Base-by-base conservation (phyloP, 2,113 vertebrate species). In the Lepisosteus osseus region DNA sequence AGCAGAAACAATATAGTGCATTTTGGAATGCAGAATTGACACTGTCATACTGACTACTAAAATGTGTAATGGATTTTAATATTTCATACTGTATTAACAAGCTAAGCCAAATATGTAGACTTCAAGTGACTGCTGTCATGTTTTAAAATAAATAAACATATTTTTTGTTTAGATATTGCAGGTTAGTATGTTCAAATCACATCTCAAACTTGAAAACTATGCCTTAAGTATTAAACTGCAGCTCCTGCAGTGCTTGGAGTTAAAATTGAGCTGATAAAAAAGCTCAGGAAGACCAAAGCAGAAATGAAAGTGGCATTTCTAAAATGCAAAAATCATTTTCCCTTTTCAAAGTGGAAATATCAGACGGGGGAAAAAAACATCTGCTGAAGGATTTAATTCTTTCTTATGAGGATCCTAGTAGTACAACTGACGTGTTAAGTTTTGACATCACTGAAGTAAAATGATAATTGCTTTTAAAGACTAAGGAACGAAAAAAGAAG, bases 401-500 rank as follows among this genome's bases (percentile, higher is more conserved):
- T 88, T 86, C 79, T 86, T 79, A 86, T 78, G 68, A 88, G 84
- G 77, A 81, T 85, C 78, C 80, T 86, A 76, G 61, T 85, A 86
- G 84, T 80, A 82, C 76, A 80, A 79, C 44, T 81, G 82, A 90
- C 80, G 81, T 86, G 80, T 45, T 57, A 78, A 76, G 85, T 86
- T 82, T 75, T 82, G 84, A 86, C 86, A 84, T 80, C 80, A 84
- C 66, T 86, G 84, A 86, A 85, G 83, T 80, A 78, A 82, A 84
- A 90, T 66, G 80, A 91, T 93, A 94, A 93, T 92, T 90, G 88
- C 73, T 78, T 85, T 89, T 89, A 83, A 89, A 87, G 90, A 92
- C 80, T 72, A 84, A 86, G 80, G 79, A 89, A 86, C 76, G 57
- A 74, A 84, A 77, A 83, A 92, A 74, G 84, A 78, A 81, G 80